phyloP scores from a whole-genome alignment of 2,113 vertebrate genomes.

The Dasyurus viverrinus region DNA sequence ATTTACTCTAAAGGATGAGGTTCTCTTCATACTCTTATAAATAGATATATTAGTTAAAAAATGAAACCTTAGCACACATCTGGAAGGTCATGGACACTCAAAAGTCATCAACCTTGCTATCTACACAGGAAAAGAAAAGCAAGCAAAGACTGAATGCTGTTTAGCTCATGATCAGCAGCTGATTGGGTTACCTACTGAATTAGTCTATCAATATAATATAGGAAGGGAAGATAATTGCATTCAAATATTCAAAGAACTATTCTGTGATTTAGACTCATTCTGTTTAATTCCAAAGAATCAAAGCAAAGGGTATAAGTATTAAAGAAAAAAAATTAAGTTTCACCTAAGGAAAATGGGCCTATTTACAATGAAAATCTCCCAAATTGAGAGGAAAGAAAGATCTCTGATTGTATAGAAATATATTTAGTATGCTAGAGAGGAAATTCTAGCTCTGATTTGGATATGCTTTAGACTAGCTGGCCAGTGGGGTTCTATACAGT shows the following conservation, averaged over 20 bases:
- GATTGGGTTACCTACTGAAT: not conserved
- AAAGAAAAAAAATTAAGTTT: not conserved
- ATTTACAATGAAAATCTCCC: not conserved
- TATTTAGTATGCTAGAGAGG: not conserved
- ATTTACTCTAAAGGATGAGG: not conserved
- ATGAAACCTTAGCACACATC: not conserved
- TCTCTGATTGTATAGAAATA: not conserved
- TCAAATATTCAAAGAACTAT: not conserved
- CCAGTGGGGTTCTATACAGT: not conserved
- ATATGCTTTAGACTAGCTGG: not conserved
- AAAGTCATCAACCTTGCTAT: not conserved
- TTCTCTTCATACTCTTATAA: not conserved
- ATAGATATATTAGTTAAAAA: not conserved
- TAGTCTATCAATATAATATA: not conserved
- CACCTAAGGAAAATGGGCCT: not conserved
- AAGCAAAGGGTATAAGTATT: not conserved
- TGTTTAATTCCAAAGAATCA: not conserved
- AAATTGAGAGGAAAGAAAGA: not conserved
- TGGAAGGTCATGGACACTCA: not conserved
- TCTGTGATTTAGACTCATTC: not conserved
- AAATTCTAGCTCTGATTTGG: not conserved
- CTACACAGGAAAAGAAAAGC: not conserved
- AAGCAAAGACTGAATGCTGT: not conserved
- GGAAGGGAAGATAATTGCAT: not conserved
- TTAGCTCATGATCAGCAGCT: not conserved